These are phyloP conservation scores for Tuta absoluta DNA, from an alignment of 2,888 invertebrate genomes.

Conservation along the genomic window DNA sequence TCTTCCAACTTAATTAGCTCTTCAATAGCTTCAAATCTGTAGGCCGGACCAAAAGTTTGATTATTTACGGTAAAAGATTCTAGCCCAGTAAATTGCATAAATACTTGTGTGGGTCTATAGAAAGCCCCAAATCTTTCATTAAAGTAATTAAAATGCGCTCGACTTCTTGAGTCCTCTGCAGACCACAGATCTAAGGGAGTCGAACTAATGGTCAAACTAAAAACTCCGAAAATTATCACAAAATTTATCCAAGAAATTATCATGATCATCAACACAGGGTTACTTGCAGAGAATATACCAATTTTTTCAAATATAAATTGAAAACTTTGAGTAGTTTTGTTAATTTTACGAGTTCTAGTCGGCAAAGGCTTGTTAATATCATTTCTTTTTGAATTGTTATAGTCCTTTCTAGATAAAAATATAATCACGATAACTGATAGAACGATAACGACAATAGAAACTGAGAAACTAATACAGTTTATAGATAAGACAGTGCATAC, in stretches of 20 bases:
- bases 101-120: slow-evolving; percentile 94
- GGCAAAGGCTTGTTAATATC: slow-evolving; percentile 23
- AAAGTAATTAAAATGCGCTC: slow-evolving; percentile 92
- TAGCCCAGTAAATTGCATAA: slow-evolving; percentile 84
- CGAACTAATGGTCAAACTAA: slow-evolving; percentile 86
- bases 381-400: slow-evolving; percentile 31
- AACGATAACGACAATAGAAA: slow-evolving; percentile 79
- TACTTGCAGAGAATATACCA: slow-evolving; percentile 83
- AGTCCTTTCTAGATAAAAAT: slow-evolving; percentile 49
- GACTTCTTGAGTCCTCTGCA: slow-evolving; percentile 87
- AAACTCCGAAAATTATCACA: slow-evolving; percentile 85
- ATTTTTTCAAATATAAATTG: slow-evolving; percentile 59
- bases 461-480: slow-evolving; percentile 84
- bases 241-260: slow-evolving; percentile 82
- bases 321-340: slow-evolving; percentile 50
- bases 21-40: slow-evolving; percentile 86
- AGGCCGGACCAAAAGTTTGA: slow-evolving; percentile 88
- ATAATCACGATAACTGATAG: slow-evolving; percentile 60
- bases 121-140: slow-evolving; percentile 94
- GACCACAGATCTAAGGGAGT: slow-evolving; percentile 98
- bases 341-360: slow-evolving; percentile 40
- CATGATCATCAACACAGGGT: slow-evolving; percentile 84
- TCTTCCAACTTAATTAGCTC: slow-evolving; percentile 87
- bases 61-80: slow-evolving; percentile 62
- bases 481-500: slow-evolving; percentile 81